phyloP scores from a whole-genome alignment of 2,888 invertebrate genomes.

The Clistopyga incitator region DNA sequence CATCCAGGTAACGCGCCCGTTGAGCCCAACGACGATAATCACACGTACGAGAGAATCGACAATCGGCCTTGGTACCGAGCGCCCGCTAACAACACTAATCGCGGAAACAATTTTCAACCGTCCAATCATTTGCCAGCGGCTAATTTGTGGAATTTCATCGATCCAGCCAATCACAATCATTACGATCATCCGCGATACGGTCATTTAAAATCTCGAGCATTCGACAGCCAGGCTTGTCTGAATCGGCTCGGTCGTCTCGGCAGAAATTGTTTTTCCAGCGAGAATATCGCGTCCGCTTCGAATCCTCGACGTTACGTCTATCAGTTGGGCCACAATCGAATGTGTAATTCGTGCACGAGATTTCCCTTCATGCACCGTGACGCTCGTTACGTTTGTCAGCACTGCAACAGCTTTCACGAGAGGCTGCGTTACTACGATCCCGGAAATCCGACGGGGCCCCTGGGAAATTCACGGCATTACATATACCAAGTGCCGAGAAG shows the following conservation, averaged over 20 bases:
- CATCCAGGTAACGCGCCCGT: constrained; percentile 33
- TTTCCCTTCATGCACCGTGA: constrained; percentile 73
- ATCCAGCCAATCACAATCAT: constrained; percentile 71
- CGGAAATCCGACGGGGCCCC: constrained; percentile 58
- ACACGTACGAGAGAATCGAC: constrained; percentile 80
- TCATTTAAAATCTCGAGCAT: constrained; percentile 71
- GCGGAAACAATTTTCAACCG: constrained; percentile 69
- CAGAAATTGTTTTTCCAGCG: constrained; percentile 82
- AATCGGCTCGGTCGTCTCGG: constrained; percentile 77
- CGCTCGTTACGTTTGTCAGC: constrained; percentile 76
- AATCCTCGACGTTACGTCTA: constrained; percentile 75
- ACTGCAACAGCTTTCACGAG: constrained; percentile 79
- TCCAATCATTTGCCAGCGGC: constrained; percentile 72
- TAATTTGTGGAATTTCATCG: constrained; percentile 73
- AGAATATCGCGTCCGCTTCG: constrained; percentile 79
- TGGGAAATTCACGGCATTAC: constrained; percentile 78
- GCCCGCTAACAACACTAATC: constrained; percentile 49
- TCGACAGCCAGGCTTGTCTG: constrained; percentile 75
- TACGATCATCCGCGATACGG: constrained; percentile 77
- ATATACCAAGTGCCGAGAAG: constrained; percentile 80
- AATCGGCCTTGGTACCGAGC: constrained; percentile 75
- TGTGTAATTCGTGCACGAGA: constrained; percentile 77
- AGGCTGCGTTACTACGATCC: constrained; percentile 75
- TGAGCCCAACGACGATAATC: constrained; percentile 70
- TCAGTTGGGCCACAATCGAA: constrained; percentile 76